Conservation (phyloP, 2,888 invertebrate species). For the Drosophila suboccidentalis region DNA sequence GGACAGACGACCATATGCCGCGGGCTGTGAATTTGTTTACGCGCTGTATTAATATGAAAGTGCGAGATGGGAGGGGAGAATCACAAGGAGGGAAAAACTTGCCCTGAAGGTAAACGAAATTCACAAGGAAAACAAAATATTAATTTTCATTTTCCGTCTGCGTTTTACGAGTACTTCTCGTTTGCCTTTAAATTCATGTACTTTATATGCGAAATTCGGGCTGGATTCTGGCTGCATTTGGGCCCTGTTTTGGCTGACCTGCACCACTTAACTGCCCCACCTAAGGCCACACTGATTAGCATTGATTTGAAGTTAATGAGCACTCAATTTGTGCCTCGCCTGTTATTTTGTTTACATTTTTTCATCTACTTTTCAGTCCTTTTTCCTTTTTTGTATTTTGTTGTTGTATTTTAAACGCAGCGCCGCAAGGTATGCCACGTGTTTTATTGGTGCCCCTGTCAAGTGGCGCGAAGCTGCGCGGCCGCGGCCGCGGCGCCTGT, state of each 20-base stretch:
- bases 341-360: slow-evolving; percentile 22
- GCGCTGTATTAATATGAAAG: slow-evolving; percentile 44
- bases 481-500: slow-evolving; percentile 54
- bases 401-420: slow-evolving; percentile 24
- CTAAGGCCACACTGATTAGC: slow-evolving; percentile 69
- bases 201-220: slow-evolving; percentile 3
- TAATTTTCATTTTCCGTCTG: slow-evolving; percentile 26
- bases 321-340: slow-evolving; percentile 62
- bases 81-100: not conserved
- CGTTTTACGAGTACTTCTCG: not conserved
- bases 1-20: slow-evolving; percentile 50
- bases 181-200: not conserved
- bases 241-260: not conserved
- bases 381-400: not conserved
- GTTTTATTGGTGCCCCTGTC: slow-evolving; percentile 40
- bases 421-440: slow-evolving; percentile 69
- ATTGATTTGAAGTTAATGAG: slow-evolving; percentile 78
- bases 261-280: slow-evolving; percentile 17
- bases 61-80: not conserved
- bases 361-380: not conserved
- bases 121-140: slow-evolving; percentile 32
- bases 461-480: slow-evolving; percentile 20
- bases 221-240: slow-evolving; percentile 4
- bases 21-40: slow-evolving; percentile 67
- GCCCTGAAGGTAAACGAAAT: slow-evolving; percentile 18